These are phyloP conservation scores for Macroglossus sobrinus DNA, from an alignment of 2,113 vertebrate species.

Conservation along the genomic window DNA sequence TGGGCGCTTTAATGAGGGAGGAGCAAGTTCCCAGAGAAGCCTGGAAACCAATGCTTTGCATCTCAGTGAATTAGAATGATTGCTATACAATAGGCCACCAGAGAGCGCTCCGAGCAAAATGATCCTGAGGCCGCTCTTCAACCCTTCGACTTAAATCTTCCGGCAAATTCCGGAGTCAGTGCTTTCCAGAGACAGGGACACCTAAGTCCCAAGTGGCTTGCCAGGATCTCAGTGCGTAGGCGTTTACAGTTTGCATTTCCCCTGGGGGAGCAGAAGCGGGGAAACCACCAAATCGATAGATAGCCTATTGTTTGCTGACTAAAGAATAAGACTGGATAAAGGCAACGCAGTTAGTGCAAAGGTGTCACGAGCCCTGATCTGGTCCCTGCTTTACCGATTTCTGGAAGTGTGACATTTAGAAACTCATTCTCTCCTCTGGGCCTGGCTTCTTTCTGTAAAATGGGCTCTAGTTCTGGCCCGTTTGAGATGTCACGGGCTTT, in stretches of 20 bases:
- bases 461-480: background rate
- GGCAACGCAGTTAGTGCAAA: background rate
- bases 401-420: background rate
- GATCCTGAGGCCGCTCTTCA: background rate
- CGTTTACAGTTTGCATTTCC: background rate
- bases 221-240: background rate
- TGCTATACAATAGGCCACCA: background rate
- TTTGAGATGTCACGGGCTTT: background rate
- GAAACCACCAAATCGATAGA: background rate
- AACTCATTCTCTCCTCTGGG: background rate
- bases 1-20: background rate
- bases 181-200: no score
- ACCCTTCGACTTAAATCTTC: no score
- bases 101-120: constrained; percentile 4
- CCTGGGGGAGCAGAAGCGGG: background rate
- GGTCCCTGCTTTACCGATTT: background rate
- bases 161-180: no score
- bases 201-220: background rate
- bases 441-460: background rate
- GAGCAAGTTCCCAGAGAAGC: background rate
- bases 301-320: background rate
- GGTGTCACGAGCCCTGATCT: background rate
- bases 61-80: background rate
- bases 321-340: background rate
- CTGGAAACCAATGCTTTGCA: rapidly evolving